A percentile compares a stretch with the other conserved stretches of the same genome.
Evolutionary conservation across 92 coral and sea anemone species (phyloP).

Genomic region (Siderastrea radians): DNA sequence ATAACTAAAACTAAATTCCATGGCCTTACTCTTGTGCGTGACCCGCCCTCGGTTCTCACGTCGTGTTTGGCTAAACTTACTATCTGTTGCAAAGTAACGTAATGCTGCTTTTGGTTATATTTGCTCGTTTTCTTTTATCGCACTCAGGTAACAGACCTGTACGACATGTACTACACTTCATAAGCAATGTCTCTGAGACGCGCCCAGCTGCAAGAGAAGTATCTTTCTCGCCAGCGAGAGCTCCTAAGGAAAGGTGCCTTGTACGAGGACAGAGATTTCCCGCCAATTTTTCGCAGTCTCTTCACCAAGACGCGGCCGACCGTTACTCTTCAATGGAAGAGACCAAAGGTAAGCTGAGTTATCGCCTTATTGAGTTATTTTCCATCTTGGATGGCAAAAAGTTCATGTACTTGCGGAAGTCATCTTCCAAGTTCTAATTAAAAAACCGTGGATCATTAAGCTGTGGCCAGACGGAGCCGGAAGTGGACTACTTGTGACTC

Average conservation of each 20-base stretch:
- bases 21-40: too few species aligned
- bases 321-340: conserved; percentile 75
- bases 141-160: too few species aligned
- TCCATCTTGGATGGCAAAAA: neutral
- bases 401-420: neutral
- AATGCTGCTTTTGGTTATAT: too few species aligned
- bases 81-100: too few species aligned
- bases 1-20: too few species aligned
- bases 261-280: conserved; percentile 84
- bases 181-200: conserved; percentile 40
- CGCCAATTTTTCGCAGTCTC: conserved; percentile 70
- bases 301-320: conserved; percentile 67
- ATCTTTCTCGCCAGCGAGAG: conserved; percentile 59
- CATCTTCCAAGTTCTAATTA: neutral
- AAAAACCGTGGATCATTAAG: too few species aligned
- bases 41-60: too few species aligned
- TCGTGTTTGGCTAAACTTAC: too few species aligned
- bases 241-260: conserved; percentile 62
- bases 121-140: too few species aligned
- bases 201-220: conserved; percentile 52
- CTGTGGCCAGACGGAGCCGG: too few species aligned
- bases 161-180: neutral
- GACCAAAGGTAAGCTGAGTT: conserved; percentile 68
- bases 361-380: too few species aligned
- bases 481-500: too few species aligned